Evolutionary conservation across 2,888 invertebrate species (phyloP), one percentile per base, ranked within the genome.

Genomic region (Ormyrus labotus): DNA sequence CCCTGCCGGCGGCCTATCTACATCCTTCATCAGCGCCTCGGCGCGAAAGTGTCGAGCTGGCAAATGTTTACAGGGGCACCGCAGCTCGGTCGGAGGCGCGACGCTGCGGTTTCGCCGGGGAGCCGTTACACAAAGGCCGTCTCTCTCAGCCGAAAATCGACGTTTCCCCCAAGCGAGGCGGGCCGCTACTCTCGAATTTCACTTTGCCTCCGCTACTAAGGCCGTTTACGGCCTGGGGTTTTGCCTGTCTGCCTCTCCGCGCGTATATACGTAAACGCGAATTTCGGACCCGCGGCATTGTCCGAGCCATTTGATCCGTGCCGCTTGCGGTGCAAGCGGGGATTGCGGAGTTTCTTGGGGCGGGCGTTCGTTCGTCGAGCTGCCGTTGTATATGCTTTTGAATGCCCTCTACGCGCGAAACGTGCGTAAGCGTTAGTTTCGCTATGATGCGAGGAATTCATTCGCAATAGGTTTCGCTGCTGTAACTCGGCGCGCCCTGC

Each of bases 31-130:
- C 34, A 4, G 34, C 34, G 34, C 34, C 34, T 45, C 50, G 57
- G 51, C 45, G 34, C 13, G 67, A 61, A 75, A 81, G 70, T 19
- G 74, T 61, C 65, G 65, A 71, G 71, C 58, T 11, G 45, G 82
- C 77, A 77, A 76, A 82, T 77, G 79, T 82, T 82, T 79, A 57
- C 70, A 45, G 55, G 71, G 9, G 13, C 51, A 45, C 19, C 58
- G 73, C 11, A 47, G 34, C 0, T n/a, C 19, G 64, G 68, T n/a
- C 51, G 13, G 65, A 48, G 50, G 50, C 58, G 68, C 45, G 70
- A 48, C 19, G 13, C 47, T 13, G 57, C 19, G 75, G 70, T 76
- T 48, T 61, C 61, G 13, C 19, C 55, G 51, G 57, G 4, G 34
- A 34, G 34, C 4, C 53, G 57, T 55, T 13, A 60, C 67, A 75